Evolutionary conservation across 2,888 invertebrate species (phyloP).

Genomic region (Epirrhoe tristata): DNA sequence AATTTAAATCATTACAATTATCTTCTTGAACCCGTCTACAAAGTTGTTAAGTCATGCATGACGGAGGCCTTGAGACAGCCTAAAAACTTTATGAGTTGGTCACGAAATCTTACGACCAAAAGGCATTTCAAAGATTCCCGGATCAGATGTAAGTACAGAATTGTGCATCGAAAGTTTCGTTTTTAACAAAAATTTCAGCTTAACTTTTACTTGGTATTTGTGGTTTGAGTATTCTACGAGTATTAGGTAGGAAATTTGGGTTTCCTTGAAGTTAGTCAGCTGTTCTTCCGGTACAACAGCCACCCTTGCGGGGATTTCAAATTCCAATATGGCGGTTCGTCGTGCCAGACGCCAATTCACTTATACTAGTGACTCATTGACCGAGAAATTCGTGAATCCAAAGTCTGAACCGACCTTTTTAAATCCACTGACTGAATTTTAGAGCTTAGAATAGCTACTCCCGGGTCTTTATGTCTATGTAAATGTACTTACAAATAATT

Average conservation of each 20-base stretch:
- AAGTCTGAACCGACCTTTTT: slow-evolving; percentile 42
- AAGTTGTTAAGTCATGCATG: too few species aligned
- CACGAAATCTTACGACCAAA: too few species aligned
- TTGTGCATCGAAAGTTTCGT: too few species aligned
- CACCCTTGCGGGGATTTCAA: slow-evolving; percentile 68
- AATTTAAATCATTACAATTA: not conserved
- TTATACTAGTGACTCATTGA: slow-evolving; percentile 66
- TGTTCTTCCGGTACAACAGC: slow-evolving; percentile 39
- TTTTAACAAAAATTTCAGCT: too few species aligned
- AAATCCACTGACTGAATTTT: slow-evolving; percentile 9
- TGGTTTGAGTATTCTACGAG: not conserved
- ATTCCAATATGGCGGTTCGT: slow-evolving; percentile 74
- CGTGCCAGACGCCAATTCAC: slow-evolving; percentile 73
- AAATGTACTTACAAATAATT: not conserved
- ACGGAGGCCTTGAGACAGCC: too few species aligned
- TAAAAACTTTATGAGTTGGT: too few species aligned
- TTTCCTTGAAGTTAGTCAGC: slow-evolving; percentile 36
- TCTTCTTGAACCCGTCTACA: too few species aligned
- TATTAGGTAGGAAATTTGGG: not conserved
- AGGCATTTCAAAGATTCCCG: too few species aligned
- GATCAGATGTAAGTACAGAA: too few species aligned
- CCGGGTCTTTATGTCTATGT: not conserved
- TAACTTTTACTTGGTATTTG: too few species aligned
- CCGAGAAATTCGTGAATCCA: slow-evolving; percentile 51
- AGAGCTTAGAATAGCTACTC: not conserved